Conservation (phyloP, 2,888 invertebrate genomes). For the Melitaea athalia region DNA sequence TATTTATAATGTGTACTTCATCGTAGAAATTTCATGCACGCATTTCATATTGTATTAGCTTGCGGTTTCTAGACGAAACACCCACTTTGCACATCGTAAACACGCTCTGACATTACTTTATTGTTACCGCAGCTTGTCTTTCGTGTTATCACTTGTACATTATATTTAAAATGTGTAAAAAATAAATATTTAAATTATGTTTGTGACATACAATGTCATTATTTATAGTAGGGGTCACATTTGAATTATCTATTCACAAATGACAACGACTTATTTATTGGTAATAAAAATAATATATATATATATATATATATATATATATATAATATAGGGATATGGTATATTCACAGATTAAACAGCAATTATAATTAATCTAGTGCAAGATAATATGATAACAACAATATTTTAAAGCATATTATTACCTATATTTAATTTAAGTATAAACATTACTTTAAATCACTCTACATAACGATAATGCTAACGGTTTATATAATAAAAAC, state of each 20-base stretch:
- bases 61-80: slow-evolving; percentile 56
- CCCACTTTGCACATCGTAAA: slow-evolving; percentile 45
- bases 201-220: not conserved
- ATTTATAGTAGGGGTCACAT: not conserved
- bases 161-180: slow-evolving; percentile 2
- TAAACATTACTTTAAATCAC: not conserved
- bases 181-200: not conserved
- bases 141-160: slow-evolving; percentile 24
- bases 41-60: slow-evolving; percentile 50
- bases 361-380: not conserved
- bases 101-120: slow-evolving; percentile 37
- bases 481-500: not conserved
- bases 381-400: too few relatives aligned
- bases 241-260: slow-evolving; percentile 3
- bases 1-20: slow-evolving; percentile 2
- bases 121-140: slow-evolving; percentile 39
- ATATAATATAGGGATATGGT: not conserved
- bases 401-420: too few relatives aligned
- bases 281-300: not conserved
- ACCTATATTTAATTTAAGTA: too few relatives aligned
- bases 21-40: slow-evolving; percentile 35
- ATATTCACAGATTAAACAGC: not conserved
- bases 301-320: not conserved
- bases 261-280: not conserved
- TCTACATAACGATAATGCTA: not conserved